These are phyloP conservation scores for Neotoxoptera formosana DNA, from an alignment of 1,140 invertebrate species.

Conservation along the genomic window DNA sequence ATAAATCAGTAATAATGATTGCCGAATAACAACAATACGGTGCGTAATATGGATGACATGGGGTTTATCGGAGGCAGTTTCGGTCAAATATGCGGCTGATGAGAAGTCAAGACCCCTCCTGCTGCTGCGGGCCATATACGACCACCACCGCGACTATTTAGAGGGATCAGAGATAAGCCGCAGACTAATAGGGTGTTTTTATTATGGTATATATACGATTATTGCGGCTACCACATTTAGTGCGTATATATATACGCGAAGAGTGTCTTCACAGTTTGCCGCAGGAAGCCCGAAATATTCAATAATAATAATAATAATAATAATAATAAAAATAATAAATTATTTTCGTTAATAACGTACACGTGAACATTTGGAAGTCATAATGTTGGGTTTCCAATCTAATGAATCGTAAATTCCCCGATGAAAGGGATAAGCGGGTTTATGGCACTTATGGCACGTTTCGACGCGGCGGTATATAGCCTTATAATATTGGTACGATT, in stretches of 20 bases:
- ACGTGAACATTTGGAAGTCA: constrained; percentile 58
- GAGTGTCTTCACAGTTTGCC: constrained; percentile 39
- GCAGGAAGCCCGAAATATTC: constrained; percentile 18
- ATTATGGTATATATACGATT: constrained; percentile 46
- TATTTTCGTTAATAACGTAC: constrained; percentile 51
- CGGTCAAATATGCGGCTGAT: constrained; percentile 8
- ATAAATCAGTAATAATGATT: constrained; percentile 39
- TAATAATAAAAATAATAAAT: constrained; percentile 49
- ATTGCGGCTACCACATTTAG: constrained; percentile 28
- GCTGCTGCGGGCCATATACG: neutral
- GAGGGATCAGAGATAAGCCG: constrained; percentile 55
- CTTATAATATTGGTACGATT: constrained; percentile 39
- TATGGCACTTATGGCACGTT: constrained; percentile 57
- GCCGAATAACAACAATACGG: constrained; percentile 20
- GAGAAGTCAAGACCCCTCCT: constrained; percentile 48
- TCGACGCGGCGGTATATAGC: neutral
- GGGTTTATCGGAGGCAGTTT: constrained; percentile 37
- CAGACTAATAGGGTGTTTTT: constrained; percentile 57
- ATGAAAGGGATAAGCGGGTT: constrained; percentile 56
- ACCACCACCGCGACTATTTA: constrained; percentile 46
- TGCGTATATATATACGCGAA: neutral
- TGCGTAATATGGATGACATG: neutral
- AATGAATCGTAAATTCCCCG: constrained; percentile 53
- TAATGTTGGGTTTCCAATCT: constrained; percentile 56
- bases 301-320: constrained; percentile 49